Evolutionary conservation across 2,888 invertebrate species (phyloP), one percentile per base, ranked within the genome.

Genomic region (Sepiola atlantica): DNA sequence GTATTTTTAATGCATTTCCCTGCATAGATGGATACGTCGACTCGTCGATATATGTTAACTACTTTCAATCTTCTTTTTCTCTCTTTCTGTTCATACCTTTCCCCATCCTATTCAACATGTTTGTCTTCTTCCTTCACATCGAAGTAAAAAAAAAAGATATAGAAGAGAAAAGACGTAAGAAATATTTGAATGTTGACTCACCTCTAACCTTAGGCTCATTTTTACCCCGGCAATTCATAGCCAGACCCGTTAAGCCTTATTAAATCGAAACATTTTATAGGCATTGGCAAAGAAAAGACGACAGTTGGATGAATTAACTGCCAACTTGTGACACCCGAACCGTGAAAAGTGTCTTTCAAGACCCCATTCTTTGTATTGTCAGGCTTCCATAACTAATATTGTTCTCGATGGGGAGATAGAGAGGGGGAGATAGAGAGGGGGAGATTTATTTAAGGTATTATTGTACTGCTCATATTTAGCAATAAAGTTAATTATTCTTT

Each of bases 271-370:
- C n/a, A 77, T 77, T 77, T 77, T 77, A 77, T 77, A 77, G 77
- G n/a, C 77, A n/a, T 77, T n/a, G n/a, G 77, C n/a, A n/a, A 77
- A 32, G 16, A 77, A 32, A 77, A 77, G 77, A 77, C 77, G 77
- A 77, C 77, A 77, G 77, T 77, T n/a, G 77, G 77, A n/a, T 77
- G 32, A 77, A 77, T 77, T 77, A 77, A n/a, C 77, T 77, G 77
- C 77, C 77, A 77, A n/a, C n/a, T 77, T 77, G 77, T 77, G 77
- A 77, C 77, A 77, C n/a, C n/a, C 77, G 77, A 77, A 77, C 77
- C 77, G 77, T 77, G 77, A 77, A 77, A 77, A 77, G n/a, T 77
- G 77, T 32, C 77, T 77, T 77, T 77, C 77, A 32, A 77, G 32
- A 77, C 32, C 18, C n/a, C 18, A n/a, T n/a, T 77, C 77, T 77